A percentile compares a stretch with the other conserved stretches of the same genome.
Evolutionary conservation across 2,888 invertebrate genomes (phyloP).

Genomic region (Sicus ferrugineus): DNA sequence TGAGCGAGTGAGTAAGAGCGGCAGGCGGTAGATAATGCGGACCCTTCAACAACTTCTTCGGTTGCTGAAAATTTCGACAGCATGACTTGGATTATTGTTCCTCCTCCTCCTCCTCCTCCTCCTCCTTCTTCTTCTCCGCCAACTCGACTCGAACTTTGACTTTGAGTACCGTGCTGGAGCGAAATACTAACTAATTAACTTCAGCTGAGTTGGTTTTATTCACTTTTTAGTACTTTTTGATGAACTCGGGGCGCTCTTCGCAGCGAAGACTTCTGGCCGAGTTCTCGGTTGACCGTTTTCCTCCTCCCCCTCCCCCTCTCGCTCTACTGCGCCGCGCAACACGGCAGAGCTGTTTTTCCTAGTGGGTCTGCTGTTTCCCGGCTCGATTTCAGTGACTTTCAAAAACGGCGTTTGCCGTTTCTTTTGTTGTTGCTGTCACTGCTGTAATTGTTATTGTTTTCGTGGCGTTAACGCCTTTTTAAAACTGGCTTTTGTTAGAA

Average conservation of each 20-base stretch:
- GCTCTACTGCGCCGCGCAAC: neutral
- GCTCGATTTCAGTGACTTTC: conserved; percentile 36
- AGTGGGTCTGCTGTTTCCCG: neutral
- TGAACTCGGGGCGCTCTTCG: too few relatives aligned
- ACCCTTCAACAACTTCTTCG: neutral
- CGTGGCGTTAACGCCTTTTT: conserved; percentile 27
- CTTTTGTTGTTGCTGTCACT: conserved; percentile 18
- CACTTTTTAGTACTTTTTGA: neutral
- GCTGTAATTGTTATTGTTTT: conserved; percentile 7
- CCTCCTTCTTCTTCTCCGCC: neutral
- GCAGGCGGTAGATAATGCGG: neutral
- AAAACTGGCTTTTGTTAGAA: neutral
- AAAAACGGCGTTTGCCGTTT: neutral
- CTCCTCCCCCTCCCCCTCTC: neutral
- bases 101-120: neutral
- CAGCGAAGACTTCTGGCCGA: too few relatives aligned
- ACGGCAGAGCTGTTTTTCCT: neutral
- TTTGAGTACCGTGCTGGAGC: neutral
- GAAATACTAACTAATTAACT: conserved; percentile 31
- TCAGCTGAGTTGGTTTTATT: conserved; percentile 21
- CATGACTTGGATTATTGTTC: conserved; percentile 26
- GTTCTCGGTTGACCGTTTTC: conserved; percentile 16
- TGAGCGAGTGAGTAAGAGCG: neutral
- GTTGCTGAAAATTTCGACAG: neutral
- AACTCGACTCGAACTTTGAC: neutral